Percentiles rank a stretch among this genome's conserved stretches.
Evolutionary conservation across 2,113 vertebrate genomes (phyloP).

Genomic region (Sphaerodactylus townsendi): DNA sequence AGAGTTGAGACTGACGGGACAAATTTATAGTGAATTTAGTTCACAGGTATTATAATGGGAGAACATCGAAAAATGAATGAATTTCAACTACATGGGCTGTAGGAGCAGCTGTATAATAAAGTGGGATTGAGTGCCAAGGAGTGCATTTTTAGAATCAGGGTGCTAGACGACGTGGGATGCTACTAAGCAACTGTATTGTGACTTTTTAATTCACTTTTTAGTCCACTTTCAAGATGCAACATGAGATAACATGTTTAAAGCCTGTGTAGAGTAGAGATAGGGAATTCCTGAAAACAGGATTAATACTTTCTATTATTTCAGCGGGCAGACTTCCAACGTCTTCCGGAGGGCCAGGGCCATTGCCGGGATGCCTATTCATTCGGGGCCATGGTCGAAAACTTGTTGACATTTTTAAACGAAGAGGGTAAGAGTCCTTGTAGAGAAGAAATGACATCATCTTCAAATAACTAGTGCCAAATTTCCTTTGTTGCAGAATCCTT

Average conservation of each 20-base stretch:
- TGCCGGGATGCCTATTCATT: conserved; percentile 91
- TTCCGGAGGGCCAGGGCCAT: conserved; percentile 83
- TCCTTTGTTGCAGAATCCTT: accelerated
- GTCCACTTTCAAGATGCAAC: background rate
- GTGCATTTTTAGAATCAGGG: background rate
- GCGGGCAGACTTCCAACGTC: conserved; percentile 84
- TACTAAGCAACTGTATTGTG: background rate
- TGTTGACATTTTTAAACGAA: conserved; percentile 79
- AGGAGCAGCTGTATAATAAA: background rate
- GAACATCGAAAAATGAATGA: too few relatives aligned
- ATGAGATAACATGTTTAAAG: background rate
- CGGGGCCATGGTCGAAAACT: conserved; percentile 83
- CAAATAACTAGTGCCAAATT: background rate
- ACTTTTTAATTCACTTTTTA: background rate
- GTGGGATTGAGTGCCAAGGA: background rate
- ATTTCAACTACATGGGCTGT: too few relatives aligned
- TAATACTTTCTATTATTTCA: conserved; percentile 56
- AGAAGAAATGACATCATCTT: background rate
- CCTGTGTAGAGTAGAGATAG: too few relatives aligned
- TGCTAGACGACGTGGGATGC: background rate
- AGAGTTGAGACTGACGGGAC: too few relatives aligned
- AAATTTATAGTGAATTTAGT: too few relatives aligned
- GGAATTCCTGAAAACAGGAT: background rate
- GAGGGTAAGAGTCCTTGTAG: conserved; percentile 78
- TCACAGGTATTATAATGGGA: too few relatives aligned